Evolutionary conservation across 37 sponge, comb jelly and placozoan species (phyloP).

Genomic region (Amphimedon queenslandica): DNA sequence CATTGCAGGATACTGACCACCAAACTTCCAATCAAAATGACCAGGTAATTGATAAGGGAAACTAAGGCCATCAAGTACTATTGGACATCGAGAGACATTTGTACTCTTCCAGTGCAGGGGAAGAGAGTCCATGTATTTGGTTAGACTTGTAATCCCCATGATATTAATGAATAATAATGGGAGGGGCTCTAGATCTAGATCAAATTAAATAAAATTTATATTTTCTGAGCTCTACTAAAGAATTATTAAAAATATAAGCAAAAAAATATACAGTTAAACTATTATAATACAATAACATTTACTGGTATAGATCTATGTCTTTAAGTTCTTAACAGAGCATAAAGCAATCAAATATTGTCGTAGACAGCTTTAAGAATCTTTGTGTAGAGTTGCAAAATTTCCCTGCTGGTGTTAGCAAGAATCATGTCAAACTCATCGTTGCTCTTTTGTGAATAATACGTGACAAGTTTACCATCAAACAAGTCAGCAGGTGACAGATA

Average conservation of each 20-base stretch:
- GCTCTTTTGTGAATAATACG: background rate
- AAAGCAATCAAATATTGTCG: background rate
- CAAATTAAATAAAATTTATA: no score
- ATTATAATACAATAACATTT: no score
- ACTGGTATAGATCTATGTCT: no score
- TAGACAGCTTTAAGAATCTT: background rate
- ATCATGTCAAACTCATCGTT: background rate
- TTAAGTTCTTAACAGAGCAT: no score
- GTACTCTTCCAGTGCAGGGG: background rate
- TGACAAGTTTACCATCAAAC: slow-evolving; percentile 50
- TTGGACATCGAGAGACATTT: background rate
- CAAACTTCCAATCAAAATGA: slow-evolving; percentile 6
- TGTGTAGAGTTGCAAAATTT: background rate
- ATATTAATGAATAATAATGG: no score
- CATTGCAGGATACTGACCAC: slow-evolving; percentile 40
- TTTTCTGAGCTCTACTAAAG: no score
- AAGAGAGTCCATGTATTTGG: slow-evolving; percentile 4
- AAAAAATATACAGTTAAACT: no score
- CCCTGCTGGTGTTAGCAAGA: background rate
- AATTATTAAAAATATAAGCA: no score
- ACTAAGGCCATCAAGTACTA: slow-evolving; percentile 35
- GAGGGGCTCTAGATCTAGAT: no score
- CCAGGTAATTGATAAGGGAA: slow-evolving; percentile 6
- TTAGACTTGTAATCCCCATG: slow-evolving; percentile 48
- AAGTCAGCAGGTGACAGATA: slow-evolving; percentile 20